Percentiles rank a stretch among this genome's conserved stretches.
Conservation (phyloP, 2,888 invertebrate species). For the Hemistola chrysoprasaria region DNA sequence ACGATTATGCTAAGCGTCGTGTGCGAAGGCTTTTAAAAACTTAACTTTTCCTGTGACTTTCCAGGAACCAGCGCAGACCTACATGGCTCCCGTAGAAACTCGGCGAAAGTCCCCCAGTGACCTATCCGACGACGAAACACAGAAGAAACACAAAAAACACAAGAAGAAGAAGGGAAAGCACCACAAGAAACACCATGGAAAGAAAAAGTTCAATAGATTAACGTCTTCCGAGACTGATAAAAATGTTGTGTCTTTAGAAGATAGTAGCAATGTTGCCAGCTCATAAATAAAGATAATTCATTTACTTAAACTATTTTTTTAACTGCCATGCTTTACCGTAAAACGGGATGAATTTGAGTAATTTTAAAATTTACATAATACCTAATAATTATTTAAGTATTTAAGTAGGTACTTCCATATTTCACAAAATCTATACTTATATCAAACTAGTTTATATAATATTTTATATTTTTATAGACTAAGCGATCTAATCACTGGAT, state of each 20-base stretch:
- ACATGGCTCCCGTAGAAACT: slow-evolving; percentile 66
- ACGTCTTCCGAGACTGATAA: slow-evolving; percentile 53
- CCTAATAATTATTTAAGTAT: no score
- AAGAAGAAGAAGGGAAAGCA: slow-evolving; percentile 53
- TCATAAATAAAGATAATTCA: slow-evolving; percentile 2
- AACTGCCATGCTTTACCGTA: no score
- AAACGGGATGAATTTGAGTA: no score
- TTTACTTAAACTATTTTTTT: slow-evolving; percentile 4
- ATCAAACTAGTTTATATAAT: no score
- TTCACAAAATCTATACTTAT: no score
- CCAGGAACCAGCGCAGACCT: slow-evolving; percentile 57
- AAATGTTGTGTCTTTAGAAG: slow-evolving; percentile 55
- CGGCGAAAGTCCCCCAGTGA: slow-evolving; percentile 35
- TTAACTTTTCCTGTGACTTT: no score
- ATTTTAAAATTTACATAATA: no score
- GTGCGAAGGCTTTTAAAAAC: no score
- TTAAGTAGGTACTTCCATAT: no score
- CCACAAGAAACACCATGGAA: slow-evolving; percentile 52
- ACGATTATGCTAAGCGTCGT: no score
- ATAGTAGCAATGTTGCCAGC: slow-evolving; percentile 41
- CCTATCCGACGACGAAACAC: slow-evolving; percentile 42
- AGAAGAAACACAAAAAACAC: slow-evolving; percentile 52
- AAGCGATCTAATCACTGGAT: no score
- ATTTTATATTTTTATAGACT: no score
- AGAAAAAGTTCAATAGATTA: slow-evolving; percentile 46